Conservation (phyloP, 35 echinoderm and acorn worm species). For the Holothuria glaberrima region DNA sequence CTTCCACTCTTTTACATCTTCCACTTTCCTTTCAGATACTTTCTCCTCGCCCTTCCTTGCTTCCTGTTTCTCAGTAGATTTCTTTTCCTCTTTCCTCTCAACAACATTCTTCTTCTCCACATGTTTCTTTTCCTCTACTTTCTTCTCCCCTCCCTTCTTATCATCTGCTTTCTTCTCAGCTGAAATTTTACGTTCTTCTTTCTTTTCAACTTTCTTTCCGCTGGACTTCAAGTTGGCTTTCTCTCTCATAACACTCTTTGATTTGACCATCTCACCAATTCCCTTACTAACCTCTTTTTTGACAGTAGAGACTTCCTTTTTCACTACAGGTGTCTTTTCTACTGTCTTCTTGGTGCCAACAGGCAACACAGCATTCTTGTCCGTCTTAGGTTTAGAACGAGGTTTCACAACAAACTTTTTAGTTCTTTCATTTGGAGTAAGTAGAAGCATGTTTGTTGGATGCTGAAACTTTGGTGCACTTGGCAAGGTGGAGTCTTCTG, state of each 20-base stretch:
- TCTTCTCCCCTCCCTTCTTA: constrained; percentile 19
- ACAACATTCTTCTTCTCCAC: constrained; percentile 48
- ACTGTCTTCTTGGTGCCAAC: neutral
- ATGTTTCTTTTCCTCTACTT: constrained; percentile 47
- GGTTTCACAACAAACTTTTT: constrained; percentile 60
- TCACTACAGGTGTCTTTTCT: constrained; percentile 4
- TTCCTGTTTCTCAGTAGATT: constrained; percentile 46
- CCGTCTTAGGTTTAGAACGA: constrained; percentile 57
- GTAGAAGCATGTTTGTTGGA: constrained; percentile 72
- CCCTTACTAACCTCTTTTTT: constrained; percentile 5
- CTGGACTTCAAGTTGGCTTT: constrained; percentile 47
- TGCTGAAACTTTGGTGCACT: constrained; percentile 63
- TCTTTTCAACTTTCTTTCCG: constrained; percentile 64
- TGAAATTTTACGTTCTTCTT: constrained; percentile 43
- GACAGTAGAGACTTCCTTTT: neutral
- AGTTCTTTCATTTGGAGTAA: constrained; percentile 57
- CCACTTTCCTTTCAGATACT: constrained; percentile 48
- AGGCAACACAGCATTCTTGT: constrained; percentile 11
- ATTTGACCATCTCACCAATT: constrained; percentile 18
- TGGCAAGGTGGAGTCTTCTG: constrained; percentile 29
- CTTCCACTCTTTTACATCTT: constrained; percentile 26
- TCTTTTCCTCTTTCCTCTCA: constrained; percentile 39
- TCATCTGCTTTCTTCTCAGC: constrained; percentile 45
- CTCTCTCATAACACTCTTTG: constrained; percentile 22
- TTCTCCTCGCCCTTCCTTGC: constrained; percentile 60